phyloP scores from a whole-genome alignment of 1,140 invertebrate species.

The Lethocerus indicus region DNA sequence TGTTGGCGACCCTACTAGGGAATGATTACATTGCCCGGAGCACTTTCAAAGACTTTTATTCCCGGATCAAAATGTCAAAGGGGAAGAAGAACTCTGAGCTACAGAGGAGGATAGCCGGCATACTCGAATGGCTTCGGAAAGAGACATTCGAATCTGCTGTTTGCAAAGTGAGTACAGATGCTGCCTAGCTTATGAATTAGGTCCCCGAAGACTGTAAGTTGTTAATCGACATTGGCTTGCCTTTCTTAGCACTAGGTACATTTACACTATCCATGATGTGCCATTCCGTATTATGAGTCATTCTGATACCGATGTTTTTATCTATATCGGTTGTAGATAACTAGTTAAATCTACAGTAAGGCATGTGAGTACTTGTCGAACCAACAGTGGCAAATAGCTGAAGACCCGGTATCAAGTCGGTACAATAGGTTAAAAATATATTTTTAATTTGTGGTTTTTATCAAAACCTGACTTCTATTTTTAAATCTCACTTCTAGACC shows the following conservation, averaged over 20 bases:
- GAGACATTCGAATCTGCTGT: conserved; percentile 51
- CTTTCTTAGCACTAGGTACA: background rate
- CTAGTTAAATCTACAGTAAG: background rate
- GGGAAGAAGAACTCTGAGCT: conserved; percentile 30
- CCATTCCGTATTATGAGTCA: background rate
- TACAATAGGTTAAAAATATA: no score
- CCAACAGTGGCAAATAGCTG: no score
- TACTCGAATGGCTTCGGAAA: conserved; percentile 54
- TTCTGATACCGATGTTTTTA: background rate
- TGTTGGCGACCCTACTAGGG: conserved; percentile 64
- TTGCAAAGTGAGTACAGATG: conserved; percentile 28
- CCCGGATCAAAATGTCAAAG: conserved; percentile 41
- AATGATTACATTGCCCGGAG: conserved; percentile 68
- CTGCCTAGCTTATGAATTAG: no score
- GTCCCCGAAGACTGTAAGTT: conserved; percentile 7
- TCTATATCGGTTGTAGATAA: background rate
- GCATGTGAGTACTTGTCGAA: no score
- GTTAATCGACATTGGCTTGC: background rate
- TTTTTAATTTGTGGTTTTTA: no score
- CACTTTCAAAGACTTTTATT: conserved; percentile 51
- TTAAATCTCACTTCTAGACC: no score
- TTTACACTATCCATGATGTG: background rate
- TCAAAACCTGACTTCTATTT: no score
- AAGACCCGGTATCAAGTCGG: no score
- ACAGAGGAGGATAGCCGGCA: conserved; percentile 39